Evolutionary conservation across 2,888 invertebrate genomes (phyloP).

Genomic region (Metalampra italica): DNA sequence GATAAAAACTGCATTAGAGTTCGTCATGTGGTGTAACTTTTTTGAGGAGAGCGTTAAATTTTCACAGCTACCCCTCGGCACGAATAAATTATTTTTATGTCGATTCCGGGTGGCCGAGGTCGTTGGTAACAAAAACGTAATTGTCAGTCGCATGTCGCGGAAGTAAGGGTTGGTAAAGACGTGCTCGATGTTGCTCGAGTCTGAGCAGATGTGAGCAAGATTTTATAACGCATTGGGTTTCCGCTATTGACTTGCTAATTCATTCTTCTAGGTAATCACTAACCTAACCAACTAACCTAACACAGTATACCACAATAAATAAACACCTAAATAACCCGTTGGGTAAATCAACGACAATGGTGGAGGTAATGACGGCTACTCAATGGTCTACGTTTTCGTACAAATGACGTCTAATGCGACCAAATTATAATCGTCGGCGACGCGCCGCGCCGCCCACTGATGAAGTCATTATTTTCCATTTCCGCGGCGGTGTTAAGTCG

Average conservation of each 20-base stretch:
- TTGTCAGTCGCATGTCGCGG: constrained; percentile 51
- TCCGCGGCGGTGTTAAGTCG: constrained; percentile 70
- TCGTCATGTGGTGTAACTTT: constrained; percentile 64
- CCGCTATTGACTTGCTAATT: constrained; percentile 1
- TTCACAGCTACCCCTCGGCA: constrained; percentile 67
- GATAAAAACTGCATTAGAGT: constrained; percentile 35
- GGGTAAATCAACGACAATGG: neutral
- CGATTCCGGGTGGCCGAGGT: constrained; percentile 69
- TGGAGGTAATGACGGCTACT: constrained; percentile 23
- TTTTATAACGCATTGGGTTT: constrained; percentile 6
- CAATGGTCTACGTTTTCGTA: constrained; percentile 41
- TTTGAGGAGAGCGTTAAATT: constrained; percentile 63
- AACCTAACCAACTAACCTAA: too few relatives aligned
- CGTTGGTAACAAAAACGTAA: constrained; percentile 59
- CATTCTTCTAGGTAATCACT: too few relatives aligned
- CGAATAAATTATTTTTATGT: constrained; percentile 73
- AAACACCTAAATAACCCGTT: constrained; percentile 11
- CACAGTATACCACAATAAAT: neutral
- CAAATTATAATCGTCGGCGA: constrained; percentile 66
- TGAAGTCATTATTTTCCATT: constrained; percentile 77
- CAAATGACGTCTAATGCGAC: constrained; percentile 65
- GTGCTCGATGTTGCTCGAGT: constrained; percentile 39
- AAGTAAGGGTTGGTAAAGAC: constrained; percentile 63
- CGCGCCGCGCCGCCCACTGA: constrained; percentile 42
- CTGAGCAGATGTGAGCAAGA: constrained; percentile 44